Evolutionary conservation across 2,888 invertebrate species (phyloP), one percentile per base, ranked within the genome.

Genomic region (Parthenolecanium corni): DNA sequence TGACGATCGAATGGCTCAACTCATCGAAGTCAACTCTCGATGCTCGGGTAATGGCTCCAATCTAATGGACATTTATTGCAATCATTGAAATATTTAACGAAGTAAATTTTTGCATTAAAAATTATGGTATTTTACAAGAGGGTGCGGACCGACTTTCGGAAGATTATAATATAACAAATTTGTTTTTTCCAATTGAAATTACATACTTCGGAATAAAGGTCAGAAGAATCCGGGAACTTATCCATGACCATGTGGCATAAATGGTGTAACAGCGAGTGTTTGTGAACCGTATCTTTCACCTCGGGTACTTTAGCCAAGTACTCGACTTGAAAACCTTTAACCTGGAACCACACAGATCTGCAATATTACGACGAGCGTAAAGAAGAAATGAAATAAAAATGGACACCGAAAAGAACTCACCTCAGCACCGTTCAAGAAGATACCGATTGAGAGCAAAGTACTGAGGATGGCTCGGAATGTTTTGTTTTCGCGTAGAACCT

Each of bases 201-300:
- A 46, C 23, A 36, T 75, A 90, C 91, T 81, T 95, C 98, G 53
- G 95, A 95, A 76, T 98, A 97, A 68, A 98, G 83, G 78, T 98
- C 97, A 18, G 91, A 87, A 20, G 91, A 90, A 69, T 95, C 94
- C 1, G 92, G 88, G 75, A 89, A 93, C 74, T 94, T 89, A 72
- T 97, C 95, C 78, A 95, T 88, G 66, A 99, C 93, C 80, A 96
- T 92, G 74, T 91, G 89, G 74, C 96, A 96, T 67, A 98, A 80
- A 75, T 99, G 98, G 75, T 97, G 94, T 65, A 98, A 79, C 65
- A 98, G 78, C 5, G 97, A 94, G 76, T 99, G 96, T 75, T 98
- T 99, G 75, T 98, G 94, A 44, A 98, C 95, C 0, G 97, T 97
- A 75, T 97, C 97, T 77, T 97, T 95, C 47, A 99, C 94, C 79